Percentiles rank a stretch among this genome's conserved stretches.
phyloP scores from a whole-genome alignment of 2,797 vertebrate species.

The Karalla daura region DNA sequence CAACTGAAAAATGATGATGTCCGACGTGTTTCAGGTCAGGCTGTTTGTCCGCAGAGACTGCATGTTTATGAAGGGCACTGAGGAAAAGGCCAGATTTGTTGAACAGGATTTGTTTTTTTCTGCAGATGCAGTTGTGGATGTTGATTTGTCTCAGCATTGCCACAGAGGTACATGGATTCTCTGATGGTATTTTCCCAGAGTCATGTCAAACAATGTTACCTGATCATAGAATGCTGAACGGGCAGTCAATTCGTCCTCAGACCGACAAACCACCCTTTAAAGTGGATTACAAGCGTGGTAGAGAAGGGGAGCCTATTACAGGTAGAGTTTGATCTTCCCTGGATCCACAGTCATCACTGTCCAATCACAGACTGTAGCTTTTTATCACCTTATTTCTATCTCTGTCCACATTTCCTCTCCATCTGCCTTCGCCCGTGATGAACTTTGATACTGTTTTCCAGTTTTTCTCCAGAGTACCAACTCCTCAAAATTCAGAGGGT shows the following conservation, averaged over 20 bases:
- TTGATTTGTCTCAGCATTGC: constrained; percentile 29
- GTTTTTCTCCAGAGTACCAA: constrained; percentile 14
- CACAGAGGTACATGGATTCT: background rate
- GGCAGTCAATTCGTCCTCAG: accelerated
- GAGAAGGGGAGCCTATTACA: constrained; percentile 16
- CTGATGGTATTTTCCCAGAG: accelerated
- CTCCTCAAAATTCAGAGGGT: background rate
- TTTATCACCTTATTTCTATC: accelerated
- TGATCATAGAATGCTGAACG: accelerated
- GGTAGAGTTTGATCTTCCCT: constrained; percentile 24
- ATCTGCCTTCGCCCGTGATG: background rate
- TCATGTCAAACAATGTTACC: constrained; percentile 32
- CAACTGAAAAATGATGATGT: no score
- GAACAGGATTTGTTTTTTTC: constrained; percentile 13
- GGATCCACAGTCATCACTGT: background rate
- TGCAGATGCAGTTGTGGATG: constrained; percentile 60
- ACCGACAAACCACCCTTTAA: accelerated
- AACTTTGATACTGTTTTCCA: constrained; percentile 31
- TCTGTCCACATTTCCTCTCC: background rate
- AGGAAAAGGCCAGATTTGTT: background rate
- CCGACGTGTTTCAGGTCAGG: background rate
- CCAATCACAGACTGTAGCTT: background rate
- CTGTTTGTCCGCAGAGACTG: background rate
- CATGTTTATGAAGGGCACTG: background rate
- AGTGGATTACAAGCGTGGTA: accelerated